These are phyloP conservation scores for Dolomedes plantarius DNA, from an alignment of 2,888 invertebrate species.

Conservation along the genomic window DNA sequence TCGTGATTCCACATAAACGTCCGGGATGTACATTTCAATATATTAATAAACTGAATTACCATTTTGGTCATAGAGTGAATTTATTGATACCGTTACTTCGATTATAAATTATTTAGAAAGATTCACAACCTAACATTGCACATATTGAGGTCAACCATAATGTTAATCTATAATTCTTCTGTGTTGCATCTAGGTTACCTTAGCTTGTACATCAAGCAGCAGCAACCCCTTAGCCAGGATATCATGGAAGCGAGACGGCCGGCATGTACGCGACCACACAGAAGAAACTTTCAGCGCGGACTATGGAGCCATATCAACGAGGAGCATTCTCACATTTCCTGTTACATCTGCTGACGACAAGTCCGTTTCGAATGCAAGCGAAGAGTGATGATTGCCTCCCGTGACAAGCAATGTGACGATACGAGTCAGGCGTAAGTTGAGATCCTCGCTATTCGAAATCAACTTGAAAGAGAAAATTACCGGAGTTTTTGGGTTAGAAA, in stretches of 20 bases:
- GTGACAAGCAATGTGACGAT: conserved; percentile 90
- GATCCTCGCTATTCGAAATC: too few species aligned
- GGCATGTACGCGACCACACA: conserved; percentile 86
- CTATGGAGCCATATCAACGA: conserved; percentile 89
- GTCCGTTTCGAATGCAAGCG: conserved; percentile 94
- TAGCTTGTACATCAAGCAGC: conserved; percentile 88
- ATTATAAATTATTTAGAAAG: too few species aligned
- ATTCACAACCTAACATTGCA: too few species aligned
- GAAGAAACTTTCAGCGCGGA: conserved; percentile 78
- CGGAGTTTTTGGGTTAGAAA: too few species aligned
- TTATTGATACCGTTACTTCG: too few species aligned
- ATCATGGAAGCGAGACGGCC: conserved; percentile 93
- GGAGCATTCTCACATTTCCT: conserved; percentile 74
- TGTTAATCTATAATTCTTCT: too few species aligned
- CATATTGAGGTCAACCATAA: too few species aligned
- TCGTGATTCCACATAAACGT: too few species aligned
- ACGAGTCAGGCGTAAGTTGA: conserved; percentile 80
- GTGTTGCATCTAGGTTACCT: conserved; percentile 61
- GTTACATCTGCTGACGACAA: conserved; percentile 84
- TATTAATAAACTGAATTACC: too few species aligned
- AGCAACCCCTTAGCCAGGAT: conserved; percentile 92
- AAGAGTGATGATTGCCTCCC: conserved; percentile 88
- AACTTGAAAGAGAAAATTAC: too few species aligned
- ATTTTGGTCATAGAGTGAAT: too few species aligned
- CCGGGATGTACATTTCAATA: too few species aligned